Base-by-base conservation (phyloP, 2,888 invertebrate species). In the Melinaea menophilus region DNA sequence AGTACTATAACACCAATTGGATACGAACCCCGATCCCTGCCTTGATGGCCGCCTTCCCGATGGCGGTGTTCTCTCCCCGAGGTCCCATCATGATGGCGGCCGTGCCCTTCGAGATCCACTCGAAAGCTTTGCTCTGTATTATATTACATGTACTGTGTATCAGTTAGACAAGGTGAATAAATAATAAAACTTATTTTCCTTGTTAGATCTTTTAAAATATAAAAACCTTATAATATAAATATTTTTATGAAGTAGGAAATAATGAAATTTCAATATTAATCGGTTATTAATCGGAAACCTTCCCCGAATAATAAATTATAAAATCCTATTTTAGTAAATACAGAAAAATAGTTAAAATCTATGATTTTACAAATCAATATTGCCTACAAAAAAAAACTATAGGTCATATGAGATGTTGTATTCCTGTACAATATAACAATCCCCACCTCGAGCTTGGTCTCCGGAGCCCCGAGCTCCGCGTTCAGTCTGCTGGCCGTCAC, bases 51-150 rank as follows among this genome's bases (percentile, higher is more conserved):
- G 82, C 75, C 58, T 88, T 90, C 0, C 90, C 90, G 3, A 86
- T 75, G 0, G 90, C 90, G 0, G 81, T 73, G 72, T 88, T 85
- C 68, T 90, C 88, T 0, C 90, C 88, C 2, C 90, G 80, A 0
- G 90, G 88, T 0, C 90, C 90, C 83, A 85, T 80, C 81, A 90
- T 73, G 2, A 89, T 82, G 9, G 89, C 89, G 0, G 88, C 87
- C 0, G 88, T 84, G 2, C 84, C 82, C 58, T 87, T 86, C 0
- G 75, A 73, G 46, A 90, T 85, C 90, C 90, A 90, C 58, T 84
- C 78, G 70, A 81, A 90, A 0, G 80, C 85, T 64, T 85, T 86
- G 68, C 80, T 89, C 90, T 90, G 73, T 2, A 72, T 71, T 55
- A 62, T 11, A 58, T 5, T 55, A 51, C 7, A 51, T n/a, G 2